Base-by-base conservation (phyloP, 1,140 invertebrate genomes). In the Cylas formicarius region DNA sequence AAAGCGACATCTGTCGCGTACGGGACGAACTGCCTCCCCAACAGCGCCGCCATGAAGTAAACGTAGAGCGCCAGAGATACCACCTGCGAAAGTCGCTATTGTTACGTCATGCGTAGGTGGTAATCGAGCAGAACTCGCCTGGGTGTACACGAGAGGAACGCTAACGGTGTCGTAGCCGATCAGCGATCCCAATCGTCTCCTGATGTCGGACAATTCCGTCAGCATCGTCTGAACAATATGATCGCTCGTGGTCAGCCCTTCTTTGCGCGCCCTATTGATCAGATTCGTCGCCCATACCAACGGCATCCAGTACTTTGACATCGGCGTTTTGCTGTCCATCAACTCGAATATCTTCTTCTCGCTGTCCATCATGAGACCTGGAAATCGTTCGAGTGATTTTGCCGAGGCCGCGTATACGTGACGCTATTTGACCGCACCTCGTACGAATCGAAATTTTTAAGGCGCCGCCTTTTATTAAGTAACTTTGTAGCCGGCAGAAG, bases 151-250 rank as follows among this genome's bases (percentile, higher is more conserved):
- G 18, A 97, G 77, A 27, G 95, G 95, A 47, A 97, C 91, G 63
- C 88, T 94, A 54, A 97, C 91, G 58, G 91, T 97, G 70, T 98
- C 95, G 66, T 96, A 98, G 34, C 85, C 85, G 53, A 89, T 90
- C 3, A 90, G 72, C 33, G 81, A 80, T 43, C 86, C 86, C 44
- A 90, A 67, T 55, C 83, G 72, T 60, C 81, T 72, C 56, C 87
- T 71, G 48, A 90, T 89, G 56, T 90, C 86, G 4, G 85, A 88
- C 20, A 90, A 69, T 62, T 90, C 87, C 26, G 81, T 78, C 32
- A 90, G 67, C 34, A 90, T 75, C 2, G 85, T 89, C 66, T 90
- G 86, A 1, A 90, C 85, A 49, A 90, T 84, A 52, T 90, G 87
- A 63, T 90, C 87, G 53, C 82, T 88, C 9, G 76, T 75, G 48